Conservation (phyloP, 64 coral and sea anemone genomes). For the Acropora yongei region DNA sequence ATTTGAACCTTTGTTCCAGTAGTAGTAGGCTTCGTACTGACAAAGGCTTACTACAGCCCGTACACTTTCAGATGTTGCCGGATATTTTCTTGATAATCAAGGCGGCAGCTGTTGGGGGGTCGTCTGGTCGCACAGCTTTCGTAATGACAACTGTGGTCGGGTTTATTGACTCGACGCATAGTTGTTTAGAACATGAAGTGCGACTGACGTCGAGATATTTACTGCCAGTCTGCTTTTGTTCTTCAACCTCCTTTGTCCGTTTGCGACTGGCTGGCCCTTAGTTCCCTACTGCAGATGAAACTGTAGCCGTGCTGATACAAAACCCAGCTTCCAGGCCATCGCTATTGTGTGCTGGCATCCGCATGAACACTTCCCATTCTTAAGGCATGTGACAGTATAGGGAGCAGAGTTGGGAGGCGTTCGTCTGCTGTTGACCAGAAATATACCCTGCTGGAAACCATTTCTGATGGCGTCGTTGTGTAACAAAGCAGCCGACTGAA, state of each 20-base stretch:
- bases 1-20: conserved; percentile 33
- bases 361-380: conserved; percentile 12
- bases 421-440: not conserved
- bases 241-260: not conserved
- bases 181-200: not conserved
- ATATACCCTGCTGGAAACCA: conserved; percentile 15
- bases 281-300: conserved; percentile 5
- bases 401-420: not conserved
- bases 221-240: not conserved
- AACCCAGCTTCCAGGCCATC: not conserved
- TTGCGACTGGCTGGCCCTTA: not conserved
- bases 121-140: conserved; percentile 2
- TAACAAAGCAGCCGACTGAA: not conserved
- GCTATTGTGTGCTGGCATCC: not conserved
- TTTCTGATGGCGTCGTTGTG: not conserved
- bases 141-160: conserved; percentile 11
- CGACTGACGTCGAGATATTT: not conserved
- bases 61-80: conserved; percentile 15
- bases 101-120: not conserved
- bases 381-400: conserved; percentile 25
- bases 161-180: conserved; percentile 12
- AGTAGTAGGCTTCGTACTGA: conserved; percentile 40
- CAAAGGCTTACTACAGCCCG: not conserved
- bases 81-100: conserved; percentile 18
- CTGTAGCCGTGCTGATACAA: not conserved